Base-by-base conservation (phyloP, 2,113 vertebrate genomes). In the Etia nguti region DNA sequence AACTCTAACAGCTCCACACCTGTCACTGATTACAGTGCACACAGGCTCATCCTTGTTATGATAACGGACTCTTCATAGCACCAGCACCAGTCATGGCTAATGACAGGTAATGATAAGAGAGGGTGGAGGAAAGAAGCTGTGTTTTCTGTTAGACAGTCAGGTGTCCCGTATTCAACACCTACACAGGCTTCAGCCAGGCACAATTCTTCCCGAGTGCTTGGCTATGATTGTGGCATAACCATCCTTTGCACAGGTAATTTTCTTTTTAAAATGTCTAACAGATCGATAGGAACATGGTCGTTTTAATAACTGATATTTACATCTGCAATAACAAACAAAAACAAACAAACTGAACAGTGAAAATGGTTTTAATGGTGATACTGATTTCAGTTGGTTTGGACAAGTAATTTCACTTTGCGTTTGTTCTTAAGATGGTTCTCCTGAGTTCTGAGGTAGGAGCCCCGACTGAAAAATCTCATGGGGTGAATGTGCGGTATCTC, bases 71-170 rank as follows among this genome's bases (percentile, higher is more conserved):
- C 43, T 6, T 50, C 62, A 59, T 56, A 36, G 15, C 41, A 26
- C 41, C 73, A 36, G 81, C 52, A 68, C 11, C 38, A 59, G 31
- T 55, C 48, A 13, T 55, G 20, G 50, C 77, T 90, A 60, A 84
- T 80, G 80, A 79, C 54, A 48, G 62, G 52, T 54, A 38, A n/a
- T 18, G 79, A 83, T 54, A 56, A 86, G 52, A 80, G 18, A n/a
- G 16, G 50, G 43, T 8, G 52, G 41, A 50, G 24, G 8, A 55
- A 43, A 62, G 73, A 79, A 38, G 26, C 41, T 43, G 46, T 48
- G 81, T 36, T 85, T 68, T 84, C 31, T 50, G 11, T 18, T 4
- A 88, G 88, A 90, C 46, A 84, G 88, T 86, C 88, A 87, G 86
- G 48, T 36, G 24, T 92, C 81, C 43, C 68, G 24, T n/a, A 1